phyloP scores from a whole-genome alignment of 2,797 vertebrate species.

The Gadopsis bispinosus region DNA sequence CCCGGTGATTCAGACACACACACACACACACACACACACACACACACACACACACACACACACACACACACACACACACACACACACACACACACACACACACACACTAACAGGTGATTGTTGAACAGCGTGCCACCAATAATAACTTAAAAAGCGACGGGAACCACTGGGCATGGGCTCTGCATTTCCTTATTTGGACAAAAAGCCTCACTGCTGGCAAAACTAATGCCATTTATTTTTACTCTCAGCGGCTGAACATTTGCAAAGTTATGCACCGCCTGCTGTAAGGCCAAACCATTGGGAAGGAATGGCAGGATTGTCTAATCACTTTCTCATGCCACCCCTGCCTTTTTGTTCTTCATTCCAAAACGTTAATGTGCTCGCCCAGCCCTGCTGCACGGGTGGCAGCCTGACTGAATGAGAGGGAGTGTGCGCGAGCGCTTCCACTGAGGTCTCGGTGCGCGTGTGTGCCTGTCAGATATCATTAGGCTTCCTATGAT shows the following conservation, averaged over 20 bases:
- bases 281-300: conserved; percentile 46
- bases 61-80: too few relatives aligned
- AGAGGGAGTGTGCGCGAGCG: conserved; percentile 29
- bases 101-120: neutral
- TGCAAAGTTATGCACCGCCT: conserved; percentile 56
- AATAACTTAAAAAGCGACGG: neutral
- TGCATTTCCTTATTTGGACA: conserved; percentile 75
- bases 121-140: conserved; percentile 11
- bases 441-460: conserved; percentile 37
- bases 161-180: conserved; percentile 25
- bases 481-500: conserved; percentile 79
- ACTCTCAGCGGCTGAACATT: conserved; percentile 41
- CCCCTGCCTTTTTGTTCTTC: conserved; percentile 64
- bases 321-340: conserved; percentile 58
- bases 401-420: conserved; percentile 61
- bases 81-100: too few relatives aligned
- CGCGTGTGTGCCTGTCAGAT: conserved; percentile 68
- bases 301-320: conserved; percentile 69
- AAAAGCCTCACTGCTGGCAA: conserved; percentile 43
- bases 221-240: conserved; percentile 8
- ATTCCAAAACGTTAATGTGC: conserved; percentile 65
- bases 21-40: too few relatives aligned
- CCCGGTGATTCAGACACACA: too few relatives aligned
- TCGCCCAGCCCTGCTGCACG: conserved; percentile 53
- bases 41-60: too few relatives aligned